Evolutionary conservation across 2,888 invertebrate species (phyloP).

Genomic region (Ophioninae sp.): DNA sequence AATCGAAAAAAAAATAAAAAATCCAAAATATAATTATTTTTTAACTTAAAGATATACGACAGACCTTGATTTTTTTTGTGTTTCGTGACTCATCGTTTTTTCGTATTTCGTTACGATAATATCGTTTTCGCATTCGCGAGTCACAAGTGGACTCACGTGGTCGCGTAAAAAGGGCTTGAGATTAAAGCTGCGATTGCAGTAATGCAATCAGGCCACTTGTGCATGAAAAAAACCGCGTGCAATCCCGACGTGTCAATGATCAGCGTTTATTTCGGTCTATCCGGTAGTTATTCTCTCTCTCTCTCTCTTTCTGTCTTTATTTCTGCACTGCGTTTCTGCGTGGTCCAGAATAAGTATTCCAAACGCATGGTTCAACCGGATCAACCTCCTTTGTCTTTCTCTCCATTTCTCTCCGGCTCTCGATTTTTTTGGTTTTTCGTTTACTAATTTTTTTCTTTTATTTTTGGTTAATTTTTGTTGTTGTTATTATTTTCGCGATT

Average conservation of each 20-base stretch:
- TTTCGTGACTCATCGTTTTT: too few relatives aligned
- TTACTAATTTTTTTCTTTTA: too few relatives aligned
- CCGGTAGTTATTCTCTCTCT: conserved; percentile 19
- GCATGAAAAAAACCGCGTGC: conserved; percentile 35
- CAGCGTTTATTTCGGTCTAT: conserved; percentile 56
- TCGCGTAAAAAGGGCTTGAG: background rate
- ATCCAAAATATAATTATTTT: too few relatives aligned
- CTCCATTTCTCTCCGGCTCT: conserved; percentile 54
- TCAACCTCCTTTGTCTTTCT: conserved; percentile 38
- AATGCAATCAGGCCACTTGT: conserved; percentile 44
- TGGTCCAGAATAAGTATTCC: conserved; percentile 48
- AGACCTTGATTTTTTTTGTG: too few relatives aligned
- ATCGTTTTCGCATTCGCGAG: too few relatives aligned
- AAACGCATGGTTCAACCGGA: conserved; percentile 55
- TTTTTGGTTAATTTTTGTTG: too few relatives aligned
- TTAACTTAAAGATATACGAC: too few relatives aligned
- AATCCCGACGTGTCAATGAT: conserved; percentile 60
- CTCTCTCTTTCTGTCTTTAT: conserved; percentile 17
- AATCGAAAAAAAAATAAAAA: too few relatives aligned
- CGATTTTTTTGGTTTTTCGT: conserved; percentile 2
- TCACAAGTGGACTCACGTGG: background rate
- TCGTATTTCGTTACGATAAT: too few relatives aligned
- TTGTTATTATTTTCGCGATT: too few relatives aligned
- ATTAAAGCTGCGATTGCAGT: conserved; percentile 26
- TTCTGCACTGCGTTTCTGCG: conserved; percentile 45